A percentile compares a stretch with the other conserved stretches of the same genome.
Evolutionary conservation across 2,797 vertebrate genomes (phyloP).

Genomic region (Crenichthys baileyi): DNA sequence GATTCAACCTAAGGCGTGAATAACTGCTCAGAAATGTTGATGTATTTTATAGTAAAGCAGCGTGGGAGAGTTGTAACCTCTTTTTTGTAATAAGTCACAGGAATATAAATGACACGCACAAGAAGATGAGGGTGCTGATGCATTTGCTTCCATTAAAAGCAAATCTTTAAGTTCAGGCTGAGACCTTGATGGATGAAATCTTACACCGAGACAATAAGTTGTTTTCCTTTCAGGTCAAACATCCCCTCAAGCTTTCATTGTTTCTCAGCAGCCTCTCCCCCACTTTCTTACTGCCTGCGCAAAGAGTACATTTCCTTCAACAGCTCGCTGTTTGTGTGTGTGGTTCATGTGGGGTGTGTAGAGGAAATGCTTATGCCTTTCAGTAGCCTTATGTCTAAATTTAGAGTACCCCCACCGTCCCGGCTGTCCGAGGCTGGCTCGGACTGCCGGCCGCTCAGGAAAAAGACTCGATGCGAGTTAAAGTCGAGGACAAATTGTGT

Average conservation of each 20-base stretch:
- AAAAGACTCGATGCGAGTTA: slow-evolving; percentile 61
- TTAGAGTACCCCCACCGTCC: slow-evolving; percentile 64
- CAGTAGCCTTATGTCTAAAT: slow-evolving; percentile 68
- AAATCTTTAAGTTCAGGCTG: slow-evolving; percentile 30
- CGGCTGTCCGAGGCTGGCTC: slow-evolving; percentile 55
- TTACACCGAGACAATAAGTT: slow-evolving; percentile 56
- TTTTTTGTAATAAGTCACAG: not conserved
- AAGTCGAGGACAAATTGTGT: slow-evolving; percentile 36
- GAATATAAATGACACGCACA: not conserved
- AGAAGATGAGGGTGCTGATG: slow-evolving; percentile 2
- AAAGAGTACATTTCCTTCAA: slow-evolving; percentile 28
- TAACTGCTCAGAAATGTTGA: not conserved
- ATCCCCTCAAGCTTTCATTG: slow-evolving; percentile 71
- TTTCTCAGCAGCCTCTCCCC: slow-evolving; percentile 52
- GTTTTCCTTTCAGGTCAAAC: slow-evolving; percentile 56
- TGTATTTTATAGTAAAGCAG: not conserved
- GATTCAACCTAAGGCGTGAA: not conserved
- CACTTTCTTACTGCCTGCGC: slow-evolving; percentile 45
- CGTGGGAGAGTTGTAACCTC: not conserved
- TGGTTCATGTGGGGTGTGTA: slow-evolving; percentile 38
- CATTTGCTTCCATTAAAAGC: not conserved
- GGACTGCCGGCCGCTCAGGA: slow-evolving; percentile 60
- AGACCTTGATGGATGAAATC: slow-evolving; percentile 45
- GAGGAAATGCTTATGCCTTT: slow-evolving; percentile 74
- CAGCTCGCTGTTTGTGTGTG: slow-evolving; percentile 27